phyloP scores from a whole-genome alignment of 2,113 vertebrate genomes.

The Vulpes lagopus region DNA sequence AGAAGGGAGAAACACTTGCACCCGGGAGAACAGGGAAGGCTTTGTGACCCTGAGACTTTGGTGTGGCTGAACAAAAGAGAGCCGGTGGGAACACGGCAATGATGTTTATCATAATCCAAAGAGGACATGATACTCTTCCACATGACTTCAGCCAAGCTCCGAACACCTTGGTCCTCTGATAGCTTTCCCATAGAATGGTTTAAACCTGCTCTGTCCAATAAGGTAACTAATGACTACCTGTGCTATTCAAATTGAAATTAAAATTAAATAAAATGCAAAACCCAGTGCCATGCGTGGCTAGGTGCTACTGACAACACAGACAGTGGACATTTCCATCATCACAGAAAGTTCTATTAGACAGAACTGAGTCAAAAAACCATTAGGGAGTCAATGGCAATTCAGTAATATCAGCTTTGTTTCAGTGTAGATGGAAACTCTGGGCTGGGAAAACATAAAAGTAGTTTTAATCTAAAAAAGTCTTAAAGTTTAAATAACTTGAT shows the following conservation, averaged over 20 bases:
- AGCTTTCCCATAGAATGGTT: neutral
- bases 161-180: neutral
- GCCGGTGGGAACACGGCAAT: neutral
- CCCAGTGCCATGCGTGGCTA: neutral
- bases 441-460: neutral
- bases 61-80: neutral
- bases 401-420: neutral
- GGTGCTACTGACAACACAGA: neutral
- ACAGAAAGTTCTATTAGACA: neutral
- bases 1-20: neutral
- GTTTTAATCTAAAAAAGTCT: conserved; percentile 39
- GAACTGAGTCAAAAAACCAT: neutral
- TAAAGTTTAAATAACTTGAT: neutral
- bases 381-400: neutral
- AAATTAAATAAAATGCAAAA: conserved; percentile 32
- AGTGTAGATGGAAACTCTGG: neutral
- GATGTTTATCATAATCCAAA: neutral
- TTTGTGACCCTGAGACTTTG: neutral
- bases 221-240: neutral
- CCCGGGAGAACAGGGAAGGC: neutral
- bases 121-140: neutral
- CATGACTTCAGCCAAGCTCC: neutral
- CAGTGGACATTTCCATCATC: neutral
- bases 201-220: neutral
- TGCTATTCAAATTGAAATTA: neutral